A percentile compares a stretch with the other conserved stretches of the same genome.
Evolutionary conservation across 2,888 invertebrate genomes (phyloP).

Genomic region (Erannis defoliaria): DNA sequence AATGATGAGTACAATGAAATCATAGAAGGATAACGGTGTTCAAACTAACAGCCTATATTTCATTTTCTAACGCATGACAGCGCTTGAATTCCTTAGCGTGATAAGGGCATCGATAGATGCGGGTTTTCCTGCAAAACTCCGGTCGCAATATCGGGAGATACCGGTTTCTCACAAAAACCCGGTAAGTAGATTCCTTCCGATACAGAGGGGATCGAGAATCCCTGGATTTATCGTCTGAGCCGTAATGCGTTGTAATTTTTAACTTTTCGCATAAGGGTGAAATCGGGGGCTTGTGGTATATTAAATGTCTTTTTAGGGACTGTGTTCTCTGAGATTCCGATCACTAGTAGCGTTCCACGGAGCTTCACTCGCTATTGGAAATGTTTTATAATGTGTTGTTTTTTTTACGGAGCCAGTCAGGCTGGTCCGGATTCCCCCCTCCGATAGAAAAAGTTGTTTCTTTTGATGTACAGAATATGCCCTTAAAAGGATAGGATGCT

Average conservation of each 20-base stretch:
- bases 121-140: conserved; percentile 10
- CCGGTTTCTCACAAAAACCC: conserved; percentile 17
- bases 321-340: not conserved
- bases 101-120: conserved; percentile 9
- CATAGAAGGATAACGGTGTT: no score
- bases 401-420: no score
- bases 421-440: no score
- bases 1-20: no score
- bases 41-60: not conserved
- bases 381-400: not conserved
- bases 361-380: no score
- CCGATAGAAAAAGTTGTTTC: no score
- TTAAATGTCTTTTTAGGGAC: conserved; percentile 3
- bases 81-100: not conserved
- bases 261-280: conserved; percentile 34
- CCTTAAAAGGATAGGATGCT: no score
- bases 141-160: conserved; percentile 9
- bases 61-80: not conserved
- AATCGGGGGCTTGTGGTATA: conserved; percentile 9
- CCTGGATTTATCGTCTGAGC: conserved; percentile 34
- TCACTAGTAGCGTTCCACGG: no score
- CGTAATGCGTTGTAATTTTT: conserved; percentile 39
- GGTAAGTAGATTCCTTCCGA: conserved; percentile 26
- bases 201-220: conserved; percentile 30
- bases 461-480: no score